phyloP scores from a whole-genome alignment of 2,888 invertebrate species.

The Tromatobia lineatoria region DNA sequence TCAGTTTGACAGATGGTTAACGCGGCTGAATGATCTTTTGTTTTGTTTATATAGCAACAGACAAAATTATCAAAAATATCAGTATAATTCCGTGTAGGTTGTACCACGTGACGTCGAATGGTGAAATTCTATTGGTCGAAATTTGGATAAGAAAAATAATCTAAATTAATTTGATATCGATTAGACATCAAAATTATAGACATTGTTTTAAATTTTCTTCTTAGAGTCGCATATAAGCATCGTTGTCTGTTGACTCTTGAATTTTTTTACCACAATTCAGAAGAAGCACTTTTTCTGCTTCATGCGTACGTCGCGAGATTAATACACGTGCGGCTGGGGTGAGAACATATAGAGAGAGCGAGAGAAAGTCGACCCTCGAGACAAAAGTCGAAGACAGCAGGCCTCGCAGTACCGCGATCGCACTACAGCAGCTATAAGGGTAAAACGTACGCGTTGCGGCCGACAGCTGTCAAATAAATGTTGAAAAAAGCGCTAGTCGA shows the following conservation, averaged over 20 bases:
- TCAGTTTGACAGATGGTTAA: too few relatives aligned
- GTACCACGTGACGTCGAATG: too few relatives aligned
- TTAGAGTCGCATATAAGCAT: neutral
- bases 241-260: conserved; percentile 27
- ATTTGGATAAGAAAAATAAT: too few relatives aligned
- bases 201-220: neutral
- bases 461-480: conserved; percentile 86
- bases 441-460: conserved; percentile 80
- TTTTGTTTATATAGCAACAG: too few relatives aligned
- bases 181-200: neutral
- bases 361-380: conserved; percentile 61
- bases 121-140: too few relatives aligned
- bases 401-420: conserved; percentile 63
- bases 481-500: conserved; percentile 83
- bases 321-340: conserved; percentile 52
- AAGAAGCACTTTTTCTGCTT: conserved; percentile 21
- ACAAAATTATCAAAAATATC: too few relatives aligned
- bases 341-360: conserved; percentile 30
- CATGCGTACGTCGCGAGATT: conserved; percentile 34
- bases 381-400: conserved; percentile 73
- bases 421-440: conserved; percentile 64
- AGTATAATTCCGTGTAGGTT: too few relatives aligned
- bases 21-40: too few relatives aligned
- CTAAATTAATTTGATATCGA: neutral
- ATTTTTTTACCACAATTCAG: conserved; percentile 34